Percentiles rank a stretch among this genome's conserved stretches.
Evolutionary conservation across 2,797 vertebrate species (phyloP).

Genomic region (Merluccius polli): DNA sequence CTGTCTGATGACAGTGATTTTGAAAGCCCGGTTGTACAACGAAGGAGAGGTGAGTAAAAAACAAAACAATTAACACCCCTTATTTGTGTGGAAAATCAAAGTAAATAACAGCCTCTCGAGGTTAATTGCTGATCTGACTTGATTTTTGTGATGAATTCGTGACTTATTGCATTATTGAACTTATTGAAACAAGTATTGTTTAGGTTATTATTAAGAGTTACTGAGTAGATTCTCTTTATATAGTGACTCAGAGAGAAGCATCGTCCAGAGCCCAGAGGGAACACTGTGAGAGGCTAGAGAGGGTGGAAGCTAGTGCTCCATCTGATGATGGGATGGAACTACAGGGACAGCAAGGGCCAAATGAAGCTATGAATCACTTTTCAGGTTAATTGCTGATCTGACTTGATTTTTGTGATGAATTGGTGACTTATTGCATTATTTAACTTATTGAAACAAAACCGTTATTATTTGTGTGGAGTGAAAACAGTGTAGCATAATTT

Average conservation of each 20-base stretch:
- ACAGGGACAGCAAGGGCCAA: background rate
- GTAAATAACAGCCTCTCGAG: background rate
- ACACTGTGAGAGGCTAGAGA: background rate
- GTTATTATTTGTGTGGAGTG: too few species aligned
- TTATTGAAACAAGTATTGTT: background rate
- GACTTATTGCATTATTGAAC: background rate
- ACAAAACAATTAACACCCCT: background rate
- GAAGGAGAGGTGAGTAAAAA: constrained; percentile 4
- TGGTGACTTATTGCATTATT: background rate
- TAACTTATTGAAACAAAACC: too few species aligned
- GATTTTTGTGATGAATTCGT: background rate
- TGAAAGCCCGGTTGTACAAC: background rate
- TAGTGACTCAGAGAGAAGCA: background rate
- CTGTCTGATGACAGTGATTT: constrained; percentile 1
- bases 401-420: background rate
- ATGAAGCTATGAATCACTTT: background rate
- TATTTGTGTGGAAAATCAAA: background rate
- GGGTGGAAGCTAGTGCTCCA: background rate
- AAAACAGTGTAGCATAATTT: too few species aligned
- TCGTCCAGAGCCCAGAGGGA: background rate
- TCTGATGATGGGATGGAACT: background rate
- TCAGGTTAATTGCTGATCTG: constrained; percentile 1
- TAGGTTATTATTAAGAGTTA: background rate
- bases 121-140: constrained; percentile 1
- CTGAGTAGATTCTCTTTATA: background rate